Conservation (phyloP, 2,113 vertebrate genomes). For the Anas platyrhynchos region DNA sequence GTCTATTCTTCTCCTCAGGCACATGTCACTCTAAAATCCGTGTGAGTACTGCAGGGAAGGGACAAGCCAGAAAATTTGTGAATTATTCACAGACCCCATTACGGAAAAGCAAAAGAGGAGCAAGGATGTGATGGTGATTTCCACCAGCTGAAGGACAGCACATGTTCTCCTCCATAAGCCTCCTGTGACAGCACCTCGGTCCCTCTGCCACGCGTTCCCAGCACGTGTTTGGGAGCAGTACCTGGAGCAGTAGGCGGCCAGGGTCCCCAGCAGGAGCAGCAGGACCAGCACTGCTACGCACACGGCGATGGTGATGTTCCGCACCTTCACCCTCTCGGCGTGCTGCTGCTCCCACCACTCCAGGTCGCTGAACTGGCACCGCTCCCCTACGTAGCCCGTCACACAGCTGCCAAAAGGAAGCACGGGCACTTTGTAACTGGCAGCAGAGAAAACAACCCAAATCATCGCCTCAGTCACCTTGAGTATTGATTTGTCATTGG, state of each 20-base stretch:
- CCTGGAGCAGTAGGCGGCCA: slow-evolving; percentile 82
- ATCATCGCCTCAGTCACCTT: background rate
- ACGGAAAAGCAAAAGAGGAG: background rate
- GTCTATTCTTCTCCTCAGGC: background rate
- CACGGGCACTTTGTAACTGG: background rate
- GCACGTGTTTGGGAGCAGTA: background rate
- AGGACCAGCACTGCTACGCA: slow-evolving; percentile 68
- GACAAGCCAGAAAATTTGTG: background rate
- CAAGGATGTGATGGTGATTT: fast-evolving
- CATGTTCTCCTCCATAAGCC: fast-evolving
- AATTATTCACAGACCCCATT: background rate
- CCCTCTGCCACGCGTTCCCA: fast-evolving
- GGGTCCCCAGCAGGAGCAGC: slow-evolving; percentile 80
- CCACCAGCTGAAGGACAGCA: background rate
- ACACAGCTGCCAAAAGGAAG: slow-evolving; percentile 78
- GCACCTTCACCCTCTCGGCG: slow-evolving; percentile 73
- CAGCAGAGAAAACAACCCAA: fast-evolving
- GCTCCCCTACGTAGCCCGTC: slow-evolving; percentile 85
- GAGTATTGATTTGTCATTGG: fast-evolving
- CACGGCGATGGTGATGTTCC: slow-evolving; percentile 69
- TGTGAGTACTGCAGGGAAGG: fast-evolving
- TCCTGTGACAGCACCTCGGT: fast-evolving
- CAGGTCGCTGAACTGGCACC: slow-evolving; percentile 90
- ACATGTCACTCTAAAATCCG: background rate
- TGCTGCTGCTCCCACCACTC: slow-evolving; percentile 89